Base-by-base conservation (phyloP, 2,797 vertebrate genomes). In the Lerista edwardsae region DNA sequence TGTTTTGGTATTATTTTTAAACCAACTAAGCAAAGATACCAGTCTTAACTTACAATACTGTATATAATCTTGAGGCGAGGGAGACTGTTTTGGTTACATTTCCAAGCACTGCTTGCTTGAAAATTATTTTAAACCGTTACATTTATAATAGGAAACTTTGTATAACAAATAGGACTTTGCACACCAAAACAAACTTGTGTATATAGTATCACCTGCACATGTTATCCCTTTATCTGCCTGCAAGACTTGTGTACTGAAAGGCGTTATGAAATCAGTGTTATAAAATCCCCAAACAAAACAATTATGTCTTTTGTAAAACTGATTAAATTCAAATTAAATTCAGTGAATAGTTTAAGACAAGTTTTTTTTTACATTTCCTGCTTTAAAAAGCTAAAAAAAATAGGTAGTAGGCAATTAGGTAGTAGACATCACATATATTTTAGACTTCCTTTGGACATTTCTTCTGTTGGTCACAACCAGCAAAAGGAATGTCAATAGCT, bases 1-100 rank as follows among this genome's bases (percentile, higher is more conserved):
- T 39, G 17, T n/a, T 69, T 85, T 59, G 44, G 31, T 25, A 64
- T 62, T 36, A 71, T 80, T 55, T 84, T 72, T 31, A 84, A 55
- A 75, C 65, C 2, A 12, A 34, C 69, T 62, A 69, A 64, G 27
- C 27, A 74, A 79, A 62, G 59, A 41, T 25, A n/a, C 15, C 47
- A 51, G 69, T 6, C 62, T 74, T 61, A 39, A 65, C 31, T 41
- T 76, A 29, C 34, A 55, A 44, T 34, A 76, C 29, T n/a, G n/a
- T n/a, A n/a, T n/a, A 25, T 41, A 64, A 44, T 64, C 44, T 64
- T 27, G 59, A 41, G 44, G 51, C 31, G 59, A 75, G 3, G 23
- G 25, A 3, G 2, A 1, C 6, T 5, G 55, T 36, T 75, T 44
- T 65, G 55, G 12, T 29, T 80, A 34, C 21, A 61, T 47, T 79